Percentiles rank a stretch among this genome's conserved stretches.
Conservation (phyloP, 2,797 vertebrate genomes). For the Chelon labrosus region DNA sequence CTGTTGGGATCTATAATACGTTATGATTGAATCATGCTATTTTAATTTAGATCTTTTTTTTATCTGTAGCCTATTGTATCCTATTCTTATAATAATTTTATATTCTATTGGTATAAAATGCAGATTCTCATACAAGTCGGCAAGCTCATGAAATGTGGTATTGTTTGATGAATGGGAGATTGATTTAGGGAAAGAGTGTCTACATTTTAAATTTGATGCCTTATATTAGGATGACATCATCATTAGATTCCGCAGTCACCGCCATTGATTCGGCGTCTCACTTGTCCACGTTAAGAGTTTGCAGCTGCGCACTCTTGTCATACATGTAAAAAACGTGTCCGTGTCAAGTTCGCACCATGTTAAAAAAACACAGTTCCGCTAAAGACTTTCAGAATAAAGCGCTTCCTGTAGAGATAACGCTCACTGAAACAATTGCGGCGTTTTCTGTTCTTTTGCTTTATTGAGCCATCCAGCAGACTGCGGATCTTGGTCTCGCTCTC, state of each 20-base stretch:
- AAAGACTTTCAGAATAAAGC: conserved; percentile 57
- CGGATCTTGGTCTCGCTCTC: background rate
- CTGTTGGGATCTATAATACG: background rate
- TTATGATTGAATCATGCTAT: background rate
- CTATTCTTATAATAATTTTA: too few relatives aligned
- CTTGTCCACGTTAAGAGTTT: conserved; percentile 8
- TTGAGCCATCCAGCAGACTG: conserved; percentile 8
- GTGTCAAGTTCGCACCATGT: accelerated
- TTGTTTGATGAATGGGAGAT: too few relatives aligned
- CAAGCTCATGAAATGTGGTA: background rate
- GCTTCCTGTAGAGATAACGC: accelerated
- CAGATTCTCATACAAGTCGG: background rate
- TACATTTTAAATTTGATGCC: background rate
- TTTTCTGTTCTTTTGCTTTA: conserved; percentile 10
- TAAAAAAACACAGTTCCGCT: conserved; percentile 16
- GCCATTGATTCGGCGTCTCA: conserved; percentile 19
- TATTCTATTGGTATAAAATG: background rate
- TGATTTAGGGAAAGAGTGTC: too few relatives aligned
- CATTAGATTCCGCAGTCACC: conserved; percentile 39
- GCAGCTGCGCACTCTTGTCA: conserved; percentile 71
- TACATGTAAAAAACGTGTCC: background rate
- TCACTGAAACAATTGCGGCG: too few relatives aligned
- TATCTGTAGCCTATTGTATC: too few relatives aligned
- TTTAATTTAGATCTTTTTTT: background rate
- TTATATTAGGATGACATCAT: conserved; percentile 57